These are phyloP conservation scores for Balaeniceps rex DNA, from an alignment of 2,113 vertebrate species.

Conservation along the genomic window DNA sequence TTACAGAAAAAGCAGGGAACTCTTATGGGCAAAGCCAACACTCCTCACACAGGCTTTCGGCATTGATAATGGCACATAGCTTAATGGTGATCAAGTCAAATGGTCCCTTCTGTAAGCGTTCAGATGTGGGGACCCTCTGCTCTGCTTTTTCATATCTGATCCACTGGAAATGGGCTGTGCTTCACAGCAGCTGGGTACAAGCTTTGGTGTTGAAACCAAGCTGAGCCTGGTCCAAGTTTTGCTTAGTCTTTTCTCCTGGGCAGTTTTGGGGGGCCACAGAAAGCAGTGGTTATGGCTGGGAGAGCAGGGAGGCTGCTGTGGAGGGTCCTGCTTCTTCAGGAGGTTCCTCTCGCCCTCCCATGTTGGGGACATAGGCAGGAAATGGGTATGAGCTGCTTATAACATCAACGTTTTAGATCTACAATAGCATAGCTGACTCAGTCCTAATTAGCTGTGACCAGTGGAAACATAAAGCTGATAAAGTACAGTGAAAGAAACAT, in stretches of 20 bases:
- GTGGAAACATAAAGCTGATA: background rate
- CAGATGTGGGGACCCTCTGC: background rate
- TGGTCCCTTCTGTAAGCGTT: background rate
- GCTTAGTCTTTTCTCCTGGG: background rate
- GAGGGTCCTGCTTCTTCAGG: background rate
- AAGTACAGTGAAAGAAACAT: background rate
- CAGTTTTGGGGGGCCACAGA: background rate
- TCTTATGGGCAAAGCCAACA: background rate
- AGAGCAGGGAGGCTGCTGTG: background rate
- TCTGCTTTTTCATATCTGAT: background rate
- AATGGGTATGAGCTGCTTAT: background rate
- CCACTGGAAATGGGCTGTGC: background rate
- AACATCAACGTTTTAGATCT: background rate
- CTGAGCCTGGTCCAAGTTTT: background rate
- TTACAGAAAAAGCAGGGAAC: background rate
- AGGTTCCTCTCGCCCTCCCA: background rate
- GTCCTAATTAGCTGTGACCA: conserved; percentile 10
- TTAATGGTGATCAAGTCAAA: background rate
- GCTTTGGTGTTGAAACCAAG: background rate
- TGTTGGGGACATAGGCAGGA: background rate
- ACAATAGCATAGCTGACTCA: background rate
- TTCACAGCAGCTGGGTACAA: background rate
- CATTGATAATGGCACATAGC: background rate
- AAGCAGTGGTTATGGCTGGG: background rate
- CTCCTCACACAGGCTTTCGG: background rate